A percentile compares a stretch with the other conserved stretches of the same genome.
These are phyloP conservation scores for Horisme vitalbata DNA, from an alignment of 2,888 invertebrate genomes.

Conservation along the genomic window DNA sequence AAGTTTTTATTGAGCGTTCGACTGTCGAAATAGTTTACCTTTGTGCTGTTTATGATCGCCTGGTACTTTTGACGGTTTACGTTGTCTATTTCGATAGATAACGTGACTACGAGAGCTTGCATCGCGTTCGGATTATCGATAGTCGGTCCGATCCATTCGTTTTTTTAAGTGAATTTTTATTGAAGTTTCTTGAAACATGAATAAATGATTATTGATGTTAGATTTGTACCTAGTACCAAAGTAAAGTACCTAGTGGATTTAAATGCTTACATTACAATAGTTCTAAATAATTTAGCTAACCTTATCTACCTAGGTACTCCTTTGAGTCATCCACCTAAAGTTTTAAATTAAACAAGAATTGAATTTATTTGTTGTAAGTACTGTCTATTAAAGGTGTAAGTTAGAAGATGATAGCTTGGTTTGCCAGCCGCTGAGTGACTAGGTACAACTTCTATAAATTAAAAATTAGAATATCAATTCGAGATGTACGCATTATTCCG, in stretches of 20 bases:
- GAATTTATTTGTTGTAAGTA: no score
- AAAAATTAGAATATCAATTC: constrained; percentile 18
- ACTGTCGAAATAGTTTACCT: constrained; percentile 76
- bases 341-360: no score
- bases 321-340: no score
- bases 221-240: no score
- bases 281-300: no score
- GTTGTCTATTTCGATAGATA: constrained; percentile 74
- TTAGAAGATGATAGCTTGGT: no score
- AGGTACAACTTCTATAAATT: background rate
- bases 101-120: constrained; percentile 51
- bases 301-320: no score
- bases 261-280: no score
- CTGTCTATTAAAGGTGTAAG: no score
- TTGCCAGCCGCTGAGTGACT: background rate
- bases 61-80: constrained; percentile 77
- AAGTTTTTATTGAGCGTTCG: constrained; percentile 74
- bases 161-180: no score
- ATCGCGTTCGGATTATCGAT: constrained; percentile 45
- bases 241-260: no score
- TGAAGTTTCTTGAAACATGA: background rate
- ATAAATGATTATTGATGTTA: background rate
- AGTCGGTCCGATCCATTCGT: no score
- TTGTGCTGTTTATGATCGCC: constrained; percentile 67
- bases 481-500: constrained; percentile 6